Evolutionary conservation across 2,113 vertebrate species (phyloP).

Genomic region (Pitta sordida): DNA sequence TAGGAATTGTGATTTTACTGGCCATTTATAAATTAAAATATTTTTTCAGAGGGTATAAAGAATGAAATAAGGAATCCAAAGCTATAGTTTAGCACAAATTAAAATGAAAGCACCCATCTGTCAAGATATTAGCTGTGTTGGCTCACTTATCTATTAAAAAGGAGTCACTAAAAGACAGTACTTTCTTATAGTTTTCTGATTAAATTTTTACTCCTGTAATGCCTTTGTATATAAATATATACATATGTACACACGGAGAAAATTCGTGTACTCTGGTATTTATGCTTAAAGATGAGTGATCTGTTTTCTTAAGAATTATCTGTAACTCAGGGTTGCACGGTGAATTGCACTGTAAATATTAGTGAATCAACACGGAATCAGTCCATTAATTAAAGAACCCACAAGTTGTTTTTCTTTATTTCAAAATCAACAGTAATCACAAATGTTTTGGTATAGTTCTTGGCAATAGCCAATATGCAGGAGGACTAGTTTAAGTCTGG

Average conservation of each 20-base stretch:
- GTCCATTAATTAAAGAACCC: neutral
- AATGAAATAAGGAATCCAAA: neutral
- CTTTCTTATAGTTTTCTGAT: neutral
- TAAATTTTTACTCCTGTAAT: neutral
- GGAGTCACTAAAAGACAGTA: neutral
- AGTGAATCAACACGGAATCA: neutral
- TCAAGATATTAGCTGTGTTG: neutral
- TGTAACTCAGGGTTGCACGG: neutral
- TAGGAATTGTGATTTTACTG: neutral
- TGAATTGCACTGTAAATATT: neutral
- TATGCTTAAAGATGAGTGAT: neutral
- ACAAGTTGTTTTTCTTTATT: neutral
- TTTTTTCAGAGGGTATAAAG: neutral
- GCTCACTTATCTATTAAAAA: neutral
- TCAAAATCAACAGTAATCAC: neutral
- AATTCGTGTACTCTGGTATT: neutral
- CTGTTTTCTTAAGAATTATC: neutral
- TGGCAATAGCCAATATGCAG: neutral
- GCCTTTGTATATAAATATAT: rapidly evolving
- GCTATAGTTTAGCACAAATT: neutral
- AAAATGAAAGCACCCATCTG: neutral
- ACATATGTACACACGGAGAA: neutral
- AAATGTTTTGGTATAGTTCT: neutral
- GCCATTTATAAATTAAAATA: neutral
- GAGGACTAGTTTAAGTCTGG: neutral